Base-by-base conservation (phyloP, 2,888 invertebrate genomes). In the Dynastes hyllus region DNA sequence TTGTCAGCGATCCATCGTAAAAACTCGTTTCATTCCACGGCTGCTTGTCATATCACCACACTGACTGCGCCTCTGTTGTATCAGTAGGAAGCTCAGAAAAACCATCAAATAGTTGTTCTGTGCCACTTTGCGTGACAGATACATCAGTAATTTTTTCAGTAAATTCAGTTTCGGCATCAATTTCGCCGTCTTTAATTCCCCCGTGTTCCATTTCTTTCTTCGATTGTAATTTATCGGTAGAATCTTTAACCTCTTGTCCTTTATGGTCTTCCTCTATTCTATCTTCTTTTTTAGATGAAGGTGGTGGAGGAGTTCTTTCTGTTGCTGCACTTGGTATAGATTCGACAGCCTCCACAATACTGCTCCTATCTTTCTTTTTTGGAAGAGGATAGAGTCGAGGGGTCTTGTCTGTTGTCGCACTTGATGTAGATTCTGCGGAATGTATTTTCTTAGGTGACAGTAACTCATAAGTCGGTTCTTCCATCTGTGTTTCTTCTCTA, bases 401-500 rank as follows among this genome's bases (percentile, higher is more conserved):
- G 2, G 11, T 45, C 1, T 11, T 32, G 32, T 32, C 45, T 45
- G 8, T 45, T 13, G n/a, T 13, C 13, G 16, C 22, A 45, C 66
- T 51, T 27, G 51, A 13, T 29, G 50, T 27, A 6, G 69, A 69
- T 69, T 53, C 69, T 27, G 1, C 51, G 2, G 69, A 29, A 9
- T 51, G 27, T 4, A 51, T 27, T 51, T 27, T 50, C 9, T 69
- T 51, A 4, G 69, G 69, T n/a, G 69, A 51, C 4, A 69, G 2
- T 27, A 69, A 51, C 22, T 69, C 69, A 16, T 69, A 29, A 27
- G 69, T 63, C 8, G 66, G 77, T 51, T 69, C 73, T 45, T 61
- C 45, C 40, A 58, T 11, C 8, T 27, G 22, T 9, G 63, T 75
- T 75, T 75, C 73, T 61, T 61, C 73, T 22, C 50, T 61, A 61